Evolutionary conservation across 2,888 invertebrate genomes (phyloP).

Genomic region (Eremobia ochroleuca): DNA sequence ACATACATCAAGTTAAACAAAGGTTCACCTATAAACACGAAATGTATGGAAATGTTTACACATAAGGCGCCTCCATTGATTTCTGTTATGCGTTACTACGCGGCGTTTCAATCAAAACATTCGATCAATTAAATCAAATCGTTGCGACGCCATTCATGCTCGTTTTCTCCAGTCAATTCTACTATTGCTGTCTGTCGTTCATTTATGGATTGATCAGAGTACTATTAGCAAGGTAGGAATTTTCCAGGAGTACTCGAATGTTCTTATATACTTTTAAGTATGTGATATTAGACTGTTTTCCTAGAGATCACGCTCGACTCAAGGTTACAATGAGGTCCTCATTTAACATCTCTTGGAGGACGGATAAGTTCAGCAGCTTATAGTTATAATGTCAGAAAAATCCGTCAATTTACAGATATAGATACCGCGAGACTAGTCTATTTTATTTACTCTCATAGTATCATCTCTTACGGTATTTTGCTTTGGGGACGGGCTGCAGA

Average conservation of each 20-base stretch:
- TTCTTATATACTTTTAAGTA: not conserved
- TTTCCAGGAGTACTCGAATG: conserved; percentile 21
- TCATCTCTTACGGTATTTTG: no score
- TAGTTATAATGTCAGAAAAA: no score
- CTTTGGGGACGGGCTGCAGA: no score
- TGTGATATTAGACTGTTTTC: no score
- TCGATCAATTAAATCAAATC: conserved; percentile 37
- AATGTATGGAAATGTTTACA: conserved; percentile 40
- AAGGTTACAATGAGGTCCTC: no score
- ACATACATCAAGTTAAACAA: conserved; percentile 43
- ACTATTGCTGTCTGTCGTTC: conserved; percentile 34
- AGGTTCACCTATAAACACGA: conserved; percentile 19
- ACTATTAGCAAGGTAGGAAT: conserved; percentile 28
- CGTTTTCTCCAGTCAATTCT: conserved; percentile 33
- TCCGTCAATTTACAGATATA: no score
- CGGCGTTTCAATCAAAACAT: conserved; percentile 48
- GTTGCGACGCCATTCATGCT: conserved; percentile 51
- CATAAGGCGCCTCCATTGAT: conserved; percentile 36
- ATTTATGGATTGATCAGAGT: conserved; percentile 31
- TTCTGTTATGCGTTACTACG: conserved; percentile 34
- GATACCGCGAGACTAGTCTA: no score
- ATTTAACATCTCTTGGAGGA: no score
- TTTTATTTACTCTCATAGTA: no score
- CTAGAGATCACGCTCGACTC: no score
- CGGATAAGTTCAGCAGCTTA: no score